Conservation (phyloP, 2,113 vertebrate genomes). For the Microcebus griseorufus region DNA sequence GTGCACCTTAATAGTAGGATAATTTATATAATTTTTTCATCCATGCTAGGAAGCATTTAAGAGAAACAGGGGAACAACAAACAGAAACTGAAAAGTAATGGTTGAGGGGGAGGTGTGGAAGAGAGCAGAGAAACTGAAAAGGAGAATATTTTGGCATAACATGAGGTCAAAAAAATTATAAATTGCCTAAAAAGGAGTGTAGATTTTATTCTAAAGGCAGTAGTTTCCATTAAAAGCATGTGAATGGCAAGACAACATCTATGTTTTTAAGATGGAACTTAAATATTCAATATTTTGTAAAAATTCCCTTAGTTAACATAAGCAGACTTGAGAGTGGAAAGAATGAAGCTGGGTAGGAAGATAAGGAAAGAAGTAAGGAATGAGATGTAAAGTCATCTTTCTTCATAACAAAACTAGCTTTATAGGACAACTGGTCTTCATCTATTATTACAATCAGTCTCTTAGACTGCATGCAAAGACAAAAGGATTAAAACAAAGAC, state of each 20-base stretch:
- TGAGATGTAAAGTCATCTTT: background rate
- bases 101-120: background rate
- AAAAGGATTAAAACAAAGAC: background rate
- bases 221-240: background rate
- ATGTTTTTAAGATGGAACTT: background rate
- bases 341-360: background rate
- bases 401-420: background rate
- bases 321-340: background rate
- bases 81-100: background rate
- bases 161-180: background rate
- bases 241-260: background rate
- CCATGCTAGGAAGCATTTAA: background rate
- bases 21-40: background rate
- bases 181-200: background rate
- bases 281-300: background rate
- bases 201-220: background rate
- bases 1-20: background rate
- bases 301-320: background rate
- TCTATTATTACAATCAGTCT: background rate
- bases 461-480: background rate
- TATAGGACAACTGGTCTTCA: background rate
- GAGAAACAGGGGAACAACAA: background rate
- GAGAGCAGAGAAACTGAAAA: background rate
- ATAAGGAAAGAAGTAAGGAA: background rate
- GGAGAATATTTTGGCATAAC: background rate